Base-by-base conservation (phyloP, 2,113 vertebrate species). In the Phylloscopus trochiloides region DNA sequence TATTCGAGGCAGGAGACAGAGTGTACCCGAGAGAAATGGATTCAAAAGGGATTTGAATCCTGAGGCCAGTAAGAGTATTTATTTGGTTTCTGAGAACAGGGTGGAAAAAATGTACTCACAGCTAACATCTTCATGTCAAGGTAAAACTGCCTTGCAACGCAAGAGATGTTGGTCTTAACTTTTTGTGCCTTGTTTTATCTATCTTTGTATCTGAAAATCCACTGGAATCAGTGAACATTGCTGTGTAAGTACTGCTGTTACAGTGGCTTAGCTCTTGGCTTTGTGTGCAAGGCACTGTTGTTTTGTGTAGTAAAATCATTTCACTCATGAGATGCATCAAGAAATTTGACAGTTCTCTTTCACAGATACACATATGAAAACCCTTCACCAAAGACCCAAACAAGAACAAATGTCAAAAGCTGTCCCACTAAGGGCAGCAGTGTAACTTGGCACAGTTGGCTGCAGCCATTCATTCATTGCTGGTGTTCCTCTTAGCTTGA, bases 401-500 rank as follows among this genome's bases (percentile, higher is more conserved):
- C 26, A n/a, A 47, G 87, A 67, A 1, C 40, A 20, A 10, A 22
- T 59, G 57, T 55, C 50, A 21, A 4, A 59, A 79, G 58, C 88
- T 82, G 67, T 42, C 20, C n/a, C 45, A 2, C 50, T 40, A 6
- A 73, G 29, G 24, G 62, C 31, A 88, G 62, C 42, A 31, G 48
- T 17, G 3, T 42, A 14, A 17, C 63, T 18, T 70, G 67, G 84
- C n/a, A 4, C 18, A 18, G 59, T 6, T 74, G 17, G 31, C 58
- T 84, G 59, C 67, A 86, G 67, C 59, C 55, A 15, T 51, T 82
- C 38, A 91, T n/a, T 70, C 29, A 3, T 20, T 43, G 4, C 81
- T 92, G 25, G 1, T 50, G 63, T 87, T 88, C 38, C 71, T 93
- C 94, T 16, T 96, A 99, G 99, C 98, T 99, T 51, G 99, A 99